These are phyloP conservation scores for Zapornia atra DNA, from an alignment of 2,113 vertebrate genomes.

Conservation along the genomic window DNA sequence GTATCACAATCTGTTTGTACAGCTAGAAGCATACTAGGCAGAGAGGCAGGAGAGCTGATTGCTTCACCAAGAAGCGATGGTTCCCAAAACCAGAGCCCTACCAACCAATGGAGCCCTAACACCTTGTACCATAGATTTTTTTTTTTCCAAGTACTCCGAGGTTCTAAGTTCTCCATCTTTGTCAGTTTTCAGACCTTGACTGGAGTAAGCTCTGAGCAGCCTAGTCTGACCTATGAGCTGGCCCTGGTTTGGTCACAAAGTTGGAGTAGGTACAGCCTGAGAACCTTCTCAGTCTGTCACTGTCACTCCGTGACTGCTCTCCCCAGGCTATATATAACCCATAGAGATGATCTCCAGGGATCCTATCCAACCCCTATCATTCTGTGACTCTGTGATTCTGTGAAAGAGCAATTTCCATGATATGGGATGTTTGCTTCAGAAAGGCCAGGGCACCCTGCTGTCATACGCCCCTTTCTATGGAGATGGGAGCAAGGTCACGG, in stretches of 20 bases:
- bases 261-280: neutral
- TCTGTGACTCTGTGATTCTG: too few relatives aligned
- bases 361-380: too few relatives aligned
- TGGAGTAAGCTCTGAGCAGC: neutral
- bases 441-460: neutral
- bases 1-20: neutral
- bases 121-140: neutral
- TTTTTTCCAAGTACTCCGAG: neutral
- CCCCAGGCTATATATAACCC: neutral
- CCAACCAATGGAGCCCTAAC: neutral
- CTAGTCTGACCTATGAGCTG: neutral
- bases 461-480: neutral
- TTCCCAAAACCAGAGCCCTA: neutral
- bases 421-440: neutral
- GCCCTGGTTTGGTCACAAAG: neutral
- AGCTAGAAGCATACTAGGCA: neutral
- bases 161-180: neutral
- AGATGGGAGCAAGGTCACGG: neutral
- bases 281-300: neutral
- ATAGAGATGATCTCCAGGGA: too few relatives aligned
- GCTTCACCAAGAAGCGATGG: neutral
- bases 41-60: neutral
- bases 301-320: neutral
- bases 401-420: neutral
- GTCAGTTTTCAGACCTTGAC: neutral